Base-by-base conservation (phyloP, 2,797 vertebrate genomes). In the Myoxocephalus aenaeus region DNA sequence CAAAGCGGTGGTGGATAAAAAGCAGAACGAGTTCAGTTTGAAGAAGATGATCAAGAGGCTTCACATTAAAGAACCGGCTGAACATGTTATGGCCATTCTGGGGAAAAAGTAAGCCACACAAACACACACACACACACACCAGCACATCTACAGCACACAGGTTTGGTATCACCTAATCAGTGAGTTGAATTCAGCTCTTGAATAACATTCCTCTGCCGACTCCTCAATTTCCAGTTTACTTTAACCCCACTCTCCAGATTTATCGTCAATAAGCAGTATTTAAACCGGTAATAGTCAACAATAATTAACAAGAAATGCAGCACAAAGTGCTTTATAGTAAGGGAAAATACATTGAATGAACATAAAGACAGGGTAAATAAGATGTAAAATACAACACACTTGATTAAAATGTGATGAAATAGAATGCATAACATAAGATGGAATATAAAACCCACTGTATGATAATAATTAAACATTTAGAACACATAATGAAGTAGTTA, bases 21-120 rank as follows among this genome's bases (percentile, higher is more conserved):
- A 93, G 51, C 92, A 93, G 70, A 90, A 61, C 5, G 89, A 89
- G 27, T 97, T 97, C 87, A 97, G 92, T 17, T 71, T 98, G 50
- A 98, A 98, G 94, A 96, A 96, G 80, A 70, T 98, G 93, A 95
- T 98, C 62, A 89, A 90, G 75, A 90, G 46, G 53, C 92, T 98
- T 59, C 97, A 97, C 81, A 96, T 98, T 62, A 96, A 92, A 56
- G 93, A 97, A 58, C 96, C 97, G 8, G 95, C 95, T 0, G 91
- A 97, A 69, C 81, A 94, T 0, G 95, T 98, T 9, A 96, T 97
- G 94, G 94, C 96, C 67, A 89, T 97, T 61, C 91, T 98, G 82
- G 97, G 96, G 29, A 94, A 74, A 86, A 97, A 93, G 97, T 98
- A 85, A 92, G 85, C 58, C 12, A n/a, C n/a, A n/a, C n/a, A n/a